These are phyloP conservation scores for Molossus molossus DNA, from an alignment of 2,797 vertebrate genomes.

Conservation along the genomic window DNA sequence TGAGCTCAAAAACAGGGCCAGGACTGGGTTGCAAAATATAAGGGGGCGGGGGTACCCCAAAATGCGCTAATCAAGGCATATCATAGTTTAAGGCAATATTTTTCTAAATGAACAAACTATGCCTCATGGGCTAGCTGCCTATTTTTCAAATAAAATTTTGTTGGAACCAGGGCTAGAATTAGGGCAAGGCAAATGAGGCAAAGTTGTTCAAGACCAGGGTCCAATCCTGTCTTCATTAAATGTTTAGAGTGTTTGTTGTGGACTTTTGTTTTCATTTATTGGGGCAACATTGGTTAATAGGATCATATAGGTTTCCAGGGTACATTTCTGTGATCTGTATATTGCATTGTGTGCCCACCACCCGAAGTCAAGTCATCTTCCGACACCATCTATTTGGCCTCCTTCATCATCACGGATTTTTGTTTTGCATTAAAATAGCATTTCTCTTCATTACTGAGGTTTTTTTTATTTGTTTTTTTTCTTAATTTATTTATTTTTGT, in stretches of 20 bases:
- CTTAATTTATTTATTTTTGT: too few species aligned
- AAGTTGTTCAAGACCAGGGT: neutral
- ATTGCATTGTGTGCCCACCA: neutral
- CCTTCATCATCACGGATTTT: neutral
- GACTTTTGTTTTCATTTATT: neutral
- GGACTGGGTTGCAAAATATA: neutral
- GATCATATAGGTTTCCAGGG: neutral
- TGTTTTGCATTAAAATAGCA: neutral
- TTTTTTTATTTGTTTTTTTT: too few species aligned
- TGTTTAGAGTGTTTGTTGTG: neutral
- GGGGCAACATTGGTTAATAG: neutral
- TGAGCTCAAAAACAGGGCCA: neutral
- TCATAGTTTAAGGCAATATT: neutral
- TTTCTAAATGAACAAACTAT: neutral
- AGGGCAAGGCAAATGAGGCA: neutral
- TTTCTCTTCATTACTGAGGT: neutral
- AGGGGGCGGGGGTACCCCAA: accelerated
- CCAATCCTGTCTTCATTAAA: neutral
- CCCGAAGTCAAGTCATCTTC: neutral
- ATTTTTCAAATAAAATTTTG: constrained; percentile 6
- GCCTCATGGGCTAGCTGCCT: neutral
- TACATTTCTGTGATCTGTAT: neutral
- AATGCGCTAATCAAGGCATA: neutral
- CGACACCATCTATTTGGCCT: neutral
- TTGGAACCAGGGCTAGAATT: neutral